phyloP scores from a whole-genome alignment of 2,888 invertebrate genomes.

The Ochlodes sylvanus region DNA sequence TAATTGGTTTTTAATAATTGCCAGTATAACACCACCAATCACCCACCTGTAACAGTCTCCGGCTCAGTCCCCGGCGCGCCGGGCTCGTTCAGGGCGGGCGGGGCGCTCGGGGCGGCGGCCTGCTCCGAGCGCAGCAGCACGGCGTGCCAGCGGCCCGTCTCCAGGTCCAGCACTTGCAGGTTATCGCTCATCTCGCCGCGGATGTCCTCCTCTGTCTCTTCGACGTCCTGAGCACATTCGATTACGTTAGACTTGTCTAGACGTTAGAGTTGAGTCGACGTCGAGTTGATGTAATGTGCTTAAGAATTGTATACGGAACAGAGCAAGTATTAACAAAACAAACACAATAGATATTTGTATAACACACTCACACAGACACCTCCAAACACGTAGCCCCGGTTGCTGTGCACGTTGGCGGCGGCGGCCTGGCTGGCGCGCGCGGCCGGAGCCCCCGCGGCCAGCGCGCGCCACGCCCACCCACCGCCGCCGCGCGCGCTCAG shows the following conservation, averaged over 20 bases:
- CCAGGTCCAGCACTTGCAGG: slow-evolving; percentile 90
- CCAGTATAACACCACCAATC: background rate
- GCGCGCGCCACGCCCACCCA: slow-evolving; percentile 61
- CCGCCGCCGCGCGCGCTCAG: slow-evolving; percentile 75
- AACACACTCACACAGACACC: slow-evolving; percentile 87
- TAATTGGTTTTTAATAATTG: no score
- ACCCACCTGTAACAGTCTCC: slow-evolving; percentile 55
- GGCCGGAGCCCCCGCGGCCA: slow-evolving; percentile 63
- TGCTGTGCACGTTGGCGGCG: slow-evolving; percentile 84
- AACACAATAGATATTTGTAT: background rate
- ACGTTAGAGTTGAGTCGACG: no score
- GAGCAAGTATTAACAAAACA: no score
- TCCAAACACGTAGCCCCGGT: slow-evolving; percentile 92
- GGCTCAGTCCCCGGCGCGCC: slow-evolving; percentile 42
- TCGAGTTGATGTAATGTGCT: no score
- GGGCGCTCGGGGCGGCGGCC: slow-evolving; percentile 44
- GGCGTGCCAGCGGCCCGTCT: slow-evolving; percentile 89
- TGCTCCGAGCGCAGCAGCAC: slow-evolving; percentile 69
- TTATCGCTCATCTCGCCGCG: slow-evolving; percentile 93
- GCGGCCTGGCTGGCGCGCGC: slow-evolving; percentile 90
- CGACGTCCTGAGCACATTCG: slow-evolving; percentile 84
- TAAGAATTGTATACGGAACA: no score
- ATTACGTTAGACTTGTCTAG: background rate
- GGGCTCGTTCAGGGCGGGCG: background rate
- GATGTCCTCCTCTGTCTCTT: slow-evolving; percentile 93